Base-by-base conservation (phyloP, 2,113 vertebrate genomes). In the Thryonomys swinderianus region DNA sequence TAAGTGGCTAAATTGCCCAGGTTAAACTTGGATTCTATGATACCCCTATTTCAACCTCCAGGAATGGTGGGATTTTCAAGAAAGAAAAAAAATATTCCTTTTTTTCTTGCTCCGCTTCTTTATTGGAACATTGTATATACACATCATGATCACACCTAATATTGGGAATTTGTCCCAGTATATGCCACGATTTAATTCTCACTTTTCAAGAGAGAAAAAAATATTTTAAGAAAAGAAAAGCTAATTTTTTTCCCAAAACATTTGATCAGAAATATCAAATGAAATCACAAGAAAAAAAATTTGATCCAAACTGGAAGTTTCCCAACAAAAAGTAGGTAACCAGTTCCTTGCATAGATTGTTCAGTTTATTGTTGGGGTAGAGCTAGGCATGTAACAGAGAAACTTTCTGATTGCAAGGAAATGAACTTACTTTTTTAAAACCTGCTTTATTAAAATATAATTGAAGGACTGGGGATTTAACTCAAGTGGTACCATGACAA, bases 261-360 rank as follows among this genome's bases (percentile, higher is more conserved):
- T 67, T 74, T 92, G 64, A 67, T n/a, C 64, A 16, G 37, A 69
- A 69, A 69, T 66, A 66, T 34, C 32, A 66, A 66, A 32, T 13
- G 13, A 64, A 64, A 66, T 37, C 37, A 21, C 18, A 21, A 37
- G 67, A 37, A 69, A 69, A 59, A 66, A n/a, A 37, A 37, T 21
- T 69, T 69, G 82, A 83, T 91, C 62, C 84, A 59, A 88, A 69
- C 57, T 82, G 27, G 59, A 92, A 59, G 25, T 88, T 85, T 91
- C 37, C 61, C n/a, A 86, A 91, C 45, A 53, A 93, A 92, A 92
- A 69, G 32, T 61, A 53, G 37, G 71, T 87, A 57, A 40, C 42
- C 67, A 73, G 34, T 61, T 79, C 8, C 37, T 89, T 88, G 57
- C 73, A 73, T n/a, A 81, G 32, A 21, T 74, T 76, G 27, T 53